Percentiles rank a stretch among this genome's conserved stretches.
Evolutionary conservation across 2,797 vertebrate genomes (phyloP).

Genomic region (Myotis findleyi): DNA sequence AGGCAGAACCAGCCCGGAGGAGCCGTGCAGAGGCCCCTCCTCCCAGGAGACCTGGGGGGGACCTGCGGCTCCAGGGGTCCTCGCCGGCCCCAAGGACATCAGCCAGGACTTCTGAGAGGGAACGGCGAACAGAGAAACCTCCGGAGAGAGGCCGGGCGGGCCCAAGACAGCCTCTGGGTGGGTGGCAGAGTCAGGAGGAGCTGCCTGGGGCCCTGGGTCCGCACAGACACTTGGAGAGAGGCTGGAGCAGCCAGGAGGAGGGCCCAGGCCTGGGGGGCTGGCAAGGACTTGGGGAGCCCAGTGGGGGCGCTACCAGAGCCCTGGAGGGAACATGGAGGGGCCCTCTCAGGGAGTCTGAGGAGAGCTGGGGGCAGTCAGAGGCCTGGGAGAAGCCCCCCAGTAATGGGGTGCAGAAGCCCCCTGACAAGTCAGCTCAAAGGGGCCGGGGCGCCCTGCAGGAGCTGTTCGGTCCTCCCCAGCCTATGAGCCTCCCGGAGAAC

Average conservation of each 20-base stretch:
- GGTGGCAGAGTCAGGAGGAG: conserved; percentile 59
- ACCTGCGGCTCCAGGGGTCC: conserved; percentile 38
- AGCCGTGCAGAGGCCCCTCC: conserved; percentile 62
- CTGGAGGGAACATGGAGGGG: conserved; percentile 40
- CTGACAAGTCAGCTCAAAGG: neutral
- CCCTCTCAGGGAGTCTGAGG: conserved; percentile 50
- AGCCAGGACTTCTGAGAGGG: conserved; percentile 15
- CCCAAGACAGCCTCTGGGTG: neutral
- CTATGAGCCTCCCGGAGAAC: neutral
- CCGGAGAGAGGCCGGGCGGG: neutral
- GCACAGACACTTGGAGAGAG: conserved; percentile 36
- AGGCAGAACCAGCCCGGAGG: conserved; percentile 62
- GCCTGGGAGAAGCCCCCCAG: conserved; percentile 41
- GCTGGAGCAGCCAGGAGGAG: conserved; percentile 41
- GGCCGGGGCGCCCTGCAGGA: conserved; percentile 71
- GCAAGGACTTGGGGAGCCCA: conserved; percentile 14
- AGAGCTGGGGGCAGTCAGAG: conserved; percentile 75
- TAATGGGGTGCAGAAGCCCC: neutral
- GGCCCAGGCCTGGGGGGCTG: neutral
- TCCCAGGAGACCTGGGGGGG: conserved; percentile 73
- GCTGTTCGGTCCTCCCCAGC: neutral
- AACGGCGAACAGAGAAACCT: conserved; percentile 37
- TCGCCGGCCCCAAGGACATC: conserved; percentile 21
- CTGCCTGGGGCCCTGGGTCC: neutral
- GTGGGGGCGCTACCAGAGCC: neutral